Evolutionary conservation across 2,888 invertebrate species (phyloP).

Genomic region (Ecliptopera silaceata): DNA sequence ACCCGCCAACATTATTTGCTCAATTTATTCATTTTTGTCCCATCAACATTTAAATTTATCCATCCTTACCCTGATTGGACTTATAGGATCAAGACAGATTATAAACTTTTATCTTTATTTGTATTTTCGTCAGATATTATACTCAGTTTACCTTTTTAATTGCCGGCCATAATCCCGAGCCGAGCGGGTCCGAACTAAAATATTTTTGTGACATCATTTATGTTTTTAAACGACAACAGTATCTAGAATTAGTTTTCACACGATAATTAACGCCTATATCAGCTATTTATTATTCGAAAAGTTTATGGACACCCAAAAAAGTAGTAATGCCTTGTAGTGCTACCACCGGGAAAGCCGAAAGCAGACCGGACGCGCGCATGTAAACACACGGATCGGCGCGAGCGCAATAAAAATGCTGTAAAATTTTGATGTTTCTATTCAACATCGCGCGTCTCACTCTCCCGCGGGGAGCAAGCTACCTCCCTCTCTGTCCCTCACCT

Average conservation of each 20-base stretch:
- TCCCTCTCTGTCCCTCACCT: conserved; percentile 51
- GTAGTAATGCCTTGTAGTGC: conserved; percentile 45
- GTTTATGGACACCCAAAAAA: conserved; percentile 41
- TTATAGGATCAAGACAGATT: conserved; percentile 50
- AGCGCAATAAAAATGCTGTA: conserved; percentile 81
- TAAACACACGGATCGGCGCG: conserved; percentile 72
- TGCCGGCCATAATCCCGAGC: conserved; percentile 16
- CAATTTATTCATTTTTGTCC: conserved; percentile 42
- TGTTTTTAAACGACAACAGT: conserved; percentile 15
- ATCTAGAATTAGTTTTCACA: conserved; percentile 35
- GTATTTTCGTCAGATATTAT: conserved; percentile 33
- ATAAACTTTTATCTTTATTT: conserved; percentile 55
- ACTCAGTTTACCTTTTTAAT: conserved; percentile 37
- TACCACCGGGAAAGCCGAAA: conserved; percentile 53
- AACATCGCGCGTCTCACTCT: conserved; percentile 53
- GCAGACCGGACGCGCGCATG: conserved; percentile 69
- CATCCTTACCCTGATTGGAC: conserved; percentile 39
- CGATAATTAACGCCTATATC: conserved; percentile 37
- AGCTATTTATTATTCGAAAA: conserved; percentile 36
- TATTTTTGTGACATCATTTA: conserved; percentile 9
- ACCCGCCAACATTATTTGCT: conserved; percentile 48
- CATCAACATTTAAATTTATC: conserved; percentile 54
- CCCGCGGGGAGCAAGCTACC: conserved; percentile 33
- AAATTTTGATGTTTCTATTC: conserved; percentile 83
- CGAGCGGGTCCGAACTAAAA: not conserved